Evolutionary conservation across 2,888 invertebrate genomes (phyloP), one percentile per base, ranked within the genome.

Genomic region (Thalpophila matura): DNA sequence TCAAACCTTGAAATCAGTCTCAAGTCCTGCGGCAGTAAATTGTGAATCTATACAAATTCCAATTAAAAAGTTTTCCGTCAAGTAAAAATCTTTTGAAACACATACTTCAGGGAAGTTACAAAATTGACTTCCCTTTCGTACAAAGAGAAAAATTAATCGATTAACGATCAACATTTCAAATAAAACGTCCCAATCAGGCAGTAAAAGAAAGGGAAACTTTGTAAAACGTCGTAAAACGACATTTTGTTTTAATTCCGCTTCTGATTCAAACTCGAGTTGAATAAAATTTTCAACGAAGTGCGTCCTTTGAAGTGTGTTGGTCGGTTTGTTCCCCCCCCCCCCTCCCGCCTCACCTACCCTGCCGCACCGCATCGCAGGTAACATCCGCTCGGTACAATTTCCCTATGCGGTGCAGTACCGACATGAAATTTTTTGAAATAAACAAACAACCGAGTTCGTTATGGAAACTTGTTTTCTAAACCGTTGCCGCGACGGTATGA

Each of bases 251-350:
- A 80, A 84, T 85, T 84, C 74, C 68, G 74, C 77, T 77, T 74
- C 54, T 51, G 73, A 83, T 80, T 84, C 76, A 79, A 82, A 77
- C 68, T 60, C 72, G 74, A 80, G 69, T 77, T 81, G 81, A 69
- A 78, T 81, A 80, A 79, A 81, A 83, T 80, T 75, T 79, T 63
- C 60, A 66, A 68, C 61, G 49, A 74, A 79, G 71, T 74, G 67
- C 50, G 57, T 74, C 74, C 72, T 71, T 85, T 86, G 83, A 84
- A 81, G 83, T 82, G 83, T 80, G 71, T 75, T 76, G 69, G 53
- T 64, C 24, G 61, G 75, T 67, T 64, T 47, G 54, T 56, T 53
- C 56, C 57, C 22, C 43, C 55, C 22, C 40, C 33, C 37, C 16
- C 22, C 27, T 1, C 26, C 40, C 10, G 0, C 31, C 33, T 53